A percentile compares a stretch with the other conserved stretches of the same genome.
These are phyloP conservation scores for Cremastinae sp. DNA, from an alignment of 2,888 invertebrate species.

Conservation along the genomic window DNA sequence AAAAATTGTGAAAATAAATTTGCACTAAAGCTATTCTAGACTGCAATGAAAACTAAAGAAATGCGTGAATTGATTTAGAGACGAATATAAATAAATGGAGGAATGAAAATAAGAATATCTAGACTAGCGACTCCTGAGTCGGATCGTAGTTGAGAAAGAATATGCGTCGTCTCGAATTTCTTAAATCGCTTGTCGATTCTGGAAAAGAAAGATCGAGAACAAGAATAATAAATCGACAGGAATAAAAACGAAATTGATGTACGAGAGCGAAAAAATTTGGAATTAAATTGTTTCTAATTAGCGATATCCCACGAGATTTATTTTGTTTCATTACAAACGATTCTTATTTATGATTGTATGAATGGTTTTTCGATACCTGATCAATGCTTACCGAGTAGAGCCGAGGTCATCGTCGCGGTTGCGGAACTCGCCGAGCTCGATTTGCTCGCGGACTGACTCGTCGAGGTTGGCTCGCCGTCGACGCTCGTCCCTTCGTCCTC, in stretches of 20 bases:
- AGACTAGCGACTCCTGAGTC: conserved; percentile 65
- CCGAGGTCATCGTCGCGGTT: conserved; percentile 70
- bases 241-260: conserved; percentile 17
- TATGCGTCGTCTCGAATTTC: conserved; percentile 54
- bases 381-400: conserved; percentile 74
- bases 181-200: conserved; percentile 58
- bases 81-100: background rate
- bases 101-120: conserved; percentile 37
- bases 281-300: background rate
- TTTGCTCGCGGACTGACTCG: conserved; percentile 71
- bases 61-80: background rate
- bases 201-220: conserved; percentile 54
- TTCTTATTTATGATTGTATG: background rate
- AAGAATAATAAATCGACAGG: conserved; percentile 48
- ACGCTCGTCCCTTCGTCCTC: conserved; percentile 82
- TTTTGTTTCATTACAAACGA: background rate
- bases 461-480: conserved; percentile 75
- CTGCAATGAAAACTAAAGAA: background rate
- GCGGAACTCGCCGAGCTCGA: conserved; percentile 68
- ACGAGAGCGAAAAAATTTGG: background rate
- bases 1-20: background rate
- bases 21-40: background rate
- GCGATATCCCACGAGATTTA: conserved; percentile 13
- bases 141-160: conserved; percentile 64
- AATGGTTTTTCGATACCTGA: conserved; percentile 50